These are phyloP conservation scores for Xestobium rufovillosum DNA, from an alignment of 2,888 invertebrate genomes.

Conservation along the genomic window DNA sequence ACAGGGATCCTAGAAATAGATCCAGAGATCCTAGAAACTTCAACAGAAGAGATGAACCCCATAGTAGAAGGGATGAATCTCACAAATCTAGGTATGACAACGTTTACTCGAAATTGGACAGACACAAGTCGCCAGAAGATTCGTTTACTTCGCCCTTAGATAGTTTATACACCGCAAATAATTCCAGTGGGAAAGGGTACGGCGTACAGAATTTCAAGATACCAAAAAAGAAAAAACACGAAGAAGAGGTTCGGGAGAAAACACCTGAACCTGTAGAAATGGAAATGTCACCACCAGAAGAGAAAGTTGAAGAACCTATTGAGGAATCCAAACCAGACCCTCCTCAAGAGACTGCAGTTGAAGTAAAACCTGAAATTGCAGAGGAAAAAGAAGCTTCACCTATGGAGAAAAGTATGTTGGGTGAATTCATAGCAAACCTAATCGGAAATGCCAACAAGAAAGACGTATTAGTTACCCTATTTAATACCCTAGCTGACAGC, in stretches of 20 bases:
- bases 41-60: conserved; percentile 17
- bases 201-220: conserved; percentile 49
- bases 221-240: conserved; percentile 45
- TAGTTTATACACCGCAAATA: conserved; percentile 43
- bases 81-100: conserved; percentile 12
- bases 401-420: conserved; percentile 29
- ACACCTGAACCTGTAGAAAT: conserved; percentile 7
- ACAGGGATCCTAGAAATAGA: background rate
- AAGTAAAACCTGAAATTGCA: conserved; percentile 36
- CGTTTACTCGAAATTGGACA: conserved; percentile 9
- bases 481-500: conserved; percentile 31
- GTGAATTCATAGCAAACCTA: conserved; percentile 31
- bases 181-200: conserved; percentile 41
- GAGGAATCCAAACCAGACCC: background rate
- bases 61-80: conserved; percentile 14
- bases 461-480: conserved; percentile 28
- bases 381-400: conserved; percentile 3
- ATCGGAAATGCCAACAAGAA: conserved; percentile 30
- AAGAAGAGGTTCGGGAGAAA: conserved; percentile 41
- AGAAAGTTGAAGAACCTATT: background rate
- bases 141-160: conserved; percentile 44
- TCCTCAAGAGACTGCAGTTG: background rate
- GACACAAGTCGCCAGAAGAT: conserved; percentile 34
- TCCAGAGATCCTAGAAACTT: conserved; percentile 7
- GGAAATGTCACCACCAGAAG: background rate